A percentile compares a stretch with the other conserved stretches of the same genome.
These are phyloP conservation scores for Sebastes schlegelii DNA, from an alignment of 2,113 vertebrate species.

Conservation along the genomic window DNA sequence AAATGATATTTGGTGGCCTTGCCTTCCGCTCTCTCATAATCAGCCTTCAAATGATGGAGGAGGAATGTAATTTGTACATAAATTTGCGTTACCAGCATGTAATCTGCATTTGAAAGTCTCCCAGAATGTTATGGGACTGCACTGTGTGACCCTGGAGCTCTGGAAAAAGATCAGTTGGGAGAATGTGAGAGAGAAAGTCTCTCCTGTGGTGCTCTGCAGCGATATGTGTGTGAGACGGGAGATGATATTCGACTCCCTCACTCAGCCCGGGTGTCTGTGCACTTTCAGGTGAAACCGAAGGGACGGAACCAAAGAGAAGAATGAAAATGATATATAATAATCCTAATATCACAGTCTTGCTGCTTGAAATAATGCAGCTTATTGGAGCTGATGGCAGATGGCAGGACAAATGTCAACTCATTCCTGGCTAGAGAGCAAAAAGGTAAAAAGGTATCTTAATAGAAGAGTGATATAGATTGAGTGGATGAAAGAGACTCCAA, in stretches of 20 bases:
- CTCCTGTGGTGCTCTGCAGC: slow-evolving; percentile 31
- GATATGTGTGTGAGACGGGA: slow-evolving; percentile 44
- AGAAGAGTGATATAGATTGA: slow-evolving; percentile 51
- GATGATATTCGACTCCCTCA: slow-evolving; percentile 49
- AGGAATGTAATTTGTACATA: slow-evolving; percentile 8
- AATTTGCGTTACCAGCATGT: slow-evolving; percentile 30
- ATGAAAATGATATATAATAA: slow-evolving; percentile 65
- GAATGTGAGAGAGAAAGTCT: neutral
- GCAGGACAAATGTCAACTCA: slow-evolving; percentile 54
- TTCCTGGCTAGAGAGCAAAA: slow-evolving; percentile 34
- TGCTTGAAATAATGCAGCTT: slow-evolving; percentile 60
- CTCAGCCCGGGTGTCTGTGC: slow-evolving; percentile 33
- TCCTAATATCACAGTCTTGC: slow-evolving; percentile 55
- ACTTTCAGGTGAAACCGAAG: slow-evolving; percentile 64
- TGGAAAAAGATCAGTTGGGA: slow-evolving; percentile 32
- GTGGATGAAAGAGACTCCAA: slow-evolving; percentile 65
- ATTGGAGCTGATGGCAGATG: slow-evolving; percentile 52
- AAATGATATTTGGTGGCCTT: neutral
- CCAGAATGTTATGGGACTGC: slow-evolving; percentile 9
- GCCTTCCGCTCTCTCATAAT: neutral
- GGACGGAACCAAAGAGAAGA: slow-evolving; percentile 53
- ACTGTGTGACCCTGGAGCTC: slow-evolving; percentile 23
- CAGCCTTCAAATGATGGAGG: slow-evolving; percentile 3
- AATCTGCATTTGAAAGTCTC: slow-evolving; percentile 48
- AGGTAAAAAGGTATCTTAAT: slow-evolving; percentile 49